These are phyloP conservation scores for Piprites chloris DNA, from an alignment of 2,113 vertebrate species.

Conservation along the genomic window DNA sequence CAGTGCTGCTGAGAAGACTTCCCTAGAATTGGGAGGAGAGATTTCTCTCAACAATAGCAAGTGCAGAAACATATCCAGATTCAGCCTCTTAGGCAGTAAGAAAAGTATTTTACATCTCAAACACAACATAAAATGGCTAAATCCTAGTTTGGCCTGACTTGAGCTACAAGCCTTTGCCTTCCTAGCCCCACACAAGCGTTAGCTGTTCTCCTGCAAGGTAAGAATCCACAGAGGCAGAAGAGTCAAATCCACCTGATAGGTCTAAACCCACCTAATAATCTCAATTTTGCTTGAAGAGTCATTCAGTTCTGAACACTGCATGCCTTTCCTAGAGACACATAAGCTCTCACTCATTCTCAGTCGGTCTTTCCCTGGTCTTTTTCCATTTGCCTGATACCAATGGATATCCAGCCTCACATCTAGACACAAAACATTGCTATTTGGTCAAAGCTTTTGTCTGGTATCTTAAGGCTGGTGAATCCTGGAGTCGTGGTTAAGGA, in stretches of 20 bases:
- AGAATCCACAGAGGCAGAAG: not conserved
- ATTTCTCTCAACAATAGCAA: not conserved
- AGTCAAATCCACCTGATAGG: not conserved
- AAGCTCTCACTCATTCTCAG: fast-evolving
- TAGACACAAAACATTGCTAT: not conserved
- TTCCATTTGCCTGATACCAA: not conserved
- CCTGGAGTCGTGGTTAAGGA: not conserved
- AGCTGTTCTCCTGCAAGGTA: not conserved
- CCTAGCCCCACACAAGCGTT: not conserved
- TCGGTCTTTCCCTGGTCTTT: not conserved
- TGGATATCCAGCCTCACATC: not conserved
- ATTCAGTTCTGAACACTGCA: not conserved
- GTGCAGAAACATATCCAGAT: not conserved
- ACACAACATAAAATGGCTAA: fast-evolving
- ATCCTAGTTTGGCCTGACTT: not conserved
- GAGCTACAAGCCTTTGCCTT: not conserved
- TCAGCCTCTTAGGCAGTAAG: not conserved
- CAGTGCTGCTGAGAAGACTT: not conserved
- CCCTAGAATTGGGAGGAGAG: not conserved
- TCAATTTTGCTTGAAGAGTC: not conserved
- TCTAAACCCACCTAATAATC: not conserved
- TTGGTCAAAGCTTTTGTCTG: not conserved
- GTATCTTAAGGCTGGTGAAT: not conserved
- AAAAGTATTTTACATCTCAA: not conserved
- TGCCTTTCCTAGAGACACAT: not conserved